Evolutionary conservation across 2,888 invertebrate species (phyloP), one percentile per base, ranked within the genome.

Genomic region (Vanessa cardui): DNA sequence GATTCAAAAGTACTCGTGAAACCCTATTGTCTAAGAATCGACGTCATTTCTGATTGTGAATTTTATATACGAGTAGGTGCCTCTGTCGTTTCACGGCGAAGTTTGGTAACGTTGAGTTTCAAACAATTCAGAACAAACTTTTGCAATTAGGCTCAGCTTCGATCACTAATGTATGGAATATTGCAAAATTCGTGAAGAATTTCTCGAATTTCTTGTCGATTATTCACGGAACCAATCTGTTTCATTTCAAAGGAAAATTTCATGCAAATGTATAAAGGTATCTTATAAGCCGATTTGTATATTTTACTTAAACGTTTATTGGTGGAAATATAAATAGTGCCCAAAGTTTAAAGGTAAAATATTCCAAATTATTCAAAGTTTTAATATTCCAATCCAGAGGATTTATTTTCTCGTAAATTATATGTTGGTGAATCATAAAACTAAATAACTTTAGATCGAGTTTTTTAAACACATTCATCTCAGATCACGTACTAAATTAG

Each of bases 111-210:
- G 49, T 66, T 64, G 58, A 69, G 56, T 71, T 44, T 56, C 56
- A 64, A 73, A 67, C 64, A 72, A 66, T 70, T 66, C 54, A 9
- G 9, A 54, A 62, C 46, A 33, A 73, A 74, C 64, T 74, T 74
- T 68, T 12, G 65, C 69, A 74, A 72, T 74, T 73, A 74, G 58
- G 60, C 47, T 20, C 62, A 71, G 68, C 66, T 70, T 68, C 60
- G 69, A 69, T 73, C 71, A 68, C 72, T 69, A 69, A 66, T 63
- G 64, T 65, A 65, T 56, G 39, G 56, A 39, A 58, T 67, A 70
- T 64, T 26, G 26, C 56, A 56, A 44, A 50, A 71, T 68, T 65
- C 65, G 68, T 70, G 44, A 44, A 6, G 20, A 58, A 45, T 64
- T 66, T 64, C 62, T 58, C 44, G 56, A 64, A 66, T 50, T 70